These are phyloP conservation scores for Emmelina monodactyla DNA, from an alignment of 2,888 invertebrate genomes.

Conservation along the genomic window DNA sequence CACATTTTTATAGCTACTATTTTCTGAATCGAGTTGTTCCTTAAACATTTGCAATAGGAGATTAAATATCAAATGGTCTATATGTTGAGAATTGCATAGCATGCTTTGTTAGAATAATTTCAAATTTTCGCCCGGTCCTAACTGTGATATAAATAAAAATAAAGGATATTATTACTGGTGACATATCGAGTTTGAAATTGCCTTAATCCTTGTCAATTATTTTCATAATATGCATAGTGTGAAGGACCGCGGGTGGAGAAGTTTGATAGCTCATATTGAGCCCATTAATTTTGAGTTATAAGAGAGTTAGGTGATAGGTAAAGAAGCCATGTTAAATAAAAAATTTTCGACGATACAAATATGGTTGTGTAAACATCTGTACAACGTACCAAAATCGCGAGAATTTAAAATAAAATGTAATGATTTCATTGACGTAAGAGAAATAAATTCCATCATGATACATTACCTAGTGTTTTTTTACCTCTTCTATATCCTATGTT, in stretches of 20 bases:
- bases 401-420: slow-evolving; percentile 38
- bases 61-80: slow-evolving; percentile 38
- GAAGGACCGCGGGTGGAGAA: slow-evolving; percentile 49
- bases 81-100: slow-evolving; percentile 52
- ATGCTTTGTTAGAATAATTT: slow-evolving; percentile 57
- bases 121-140: slow-evolving; percentile 63
- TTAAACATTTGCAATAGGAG: slow-evolving; percentile 25
- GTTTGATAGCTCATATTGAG: slow-evolving; percentile 63
- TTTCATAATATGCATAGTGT: slow-evolving; percentile 24
- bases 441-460: slow-evolving; percentile 57
- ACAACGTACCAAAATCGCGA: slow-evolving; percentile 26
- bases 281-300: slow-evolving; percentile 51
- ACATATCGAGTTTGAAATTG: slow-evolving; percentile 16
- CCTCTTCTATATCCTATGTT: slow-evolving; percentile 20
- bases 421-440: slow-evolving; percentile 43
- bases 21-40: slow-evolving; percentile 36
- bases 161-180: slow-evolving; percentile 9
- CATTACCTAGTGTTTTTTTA: slow-evolving; percentile 24
- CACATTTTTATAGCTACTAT: slow-evolving; percentile 34
- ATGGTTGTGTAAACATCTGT: too few species aligned
- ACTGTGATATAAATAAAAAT: slow-evolving; percentile 45
- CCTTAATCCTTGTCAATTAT: slow-evolving; percentile 45
- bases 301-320: slow-evolving; percentile 48
- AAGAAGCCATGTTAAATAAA: slow-evolving; percentile 41
- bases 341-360: slow-evolving; percentile 39